Percentiles rank a stretch among this genome's conserved stretches.
Evolutionary conservation across 2,797 vertebrate species (phyloP).

Genomic region (Leptatherina wallacei): DNA sequence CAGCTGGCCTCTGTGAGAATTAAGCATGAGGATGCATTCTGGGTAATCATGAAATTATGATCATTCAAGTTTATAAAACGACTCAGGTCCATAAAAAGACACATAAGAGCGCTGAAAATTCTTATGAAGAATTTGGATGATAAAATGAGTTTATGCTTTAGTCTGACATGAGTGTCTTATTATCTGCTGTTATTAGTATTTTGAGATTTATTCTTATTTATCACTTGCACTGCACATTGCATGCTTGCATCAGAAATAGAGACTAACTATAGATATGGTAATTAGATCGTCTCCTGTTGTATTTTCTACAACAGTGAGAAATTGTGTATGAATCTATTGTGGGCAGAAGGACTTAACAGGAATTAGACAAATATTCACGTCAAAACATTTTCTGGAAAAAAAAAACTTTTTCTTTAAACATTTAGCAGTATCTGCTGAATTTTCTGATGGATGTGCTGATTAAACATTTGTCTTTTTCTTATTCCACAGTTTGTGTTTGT

Average conservation of each 20-base stretch:
- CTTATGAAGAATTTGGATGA: neutral
- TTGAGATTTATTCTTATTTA: neutral
- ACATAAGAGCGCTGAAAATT: neutral
- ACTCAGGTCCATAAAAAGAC: too few species aligned
- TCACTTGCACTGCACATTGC: neutral
- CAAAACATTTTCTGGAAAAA: neutral
- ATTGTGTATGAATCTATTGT: neutral
- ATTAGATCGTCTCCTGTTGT: too few species aligned
- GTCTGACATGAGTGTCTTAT: neutral
- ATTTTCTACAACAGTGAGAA: neutral
- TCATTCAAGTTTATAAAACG: too few species aligned
- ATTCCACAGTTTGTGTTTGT: slow-evolving; percentile 79
- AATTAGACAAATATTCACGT: neutral
- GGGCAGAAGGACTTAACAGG: neutral
- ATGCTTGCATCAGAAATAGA: neutral
- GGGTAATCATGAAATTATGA: slow-evolving; percentile 68
- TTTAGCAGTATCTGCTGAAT: neutral
- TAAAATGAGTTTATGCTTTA: neutral
- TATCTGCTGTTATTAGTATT: neutral
- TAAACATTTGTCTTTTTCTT: slow-evolving; percentile 14
- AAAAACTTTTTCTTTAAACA: neutral
- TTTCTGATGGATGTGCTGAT: neutral
- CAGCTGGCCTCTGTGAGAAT: slow-evolving; percentile 54
- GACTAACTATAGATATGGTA: neutral
- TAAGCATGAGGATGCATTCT: slow-evolving; percentile 72